These are phyloP conservation scores for Spodoptera littoralis DNA, from an alignment of 2,888 invertebrate genomes.

Conservation along the genomic window DNA sequence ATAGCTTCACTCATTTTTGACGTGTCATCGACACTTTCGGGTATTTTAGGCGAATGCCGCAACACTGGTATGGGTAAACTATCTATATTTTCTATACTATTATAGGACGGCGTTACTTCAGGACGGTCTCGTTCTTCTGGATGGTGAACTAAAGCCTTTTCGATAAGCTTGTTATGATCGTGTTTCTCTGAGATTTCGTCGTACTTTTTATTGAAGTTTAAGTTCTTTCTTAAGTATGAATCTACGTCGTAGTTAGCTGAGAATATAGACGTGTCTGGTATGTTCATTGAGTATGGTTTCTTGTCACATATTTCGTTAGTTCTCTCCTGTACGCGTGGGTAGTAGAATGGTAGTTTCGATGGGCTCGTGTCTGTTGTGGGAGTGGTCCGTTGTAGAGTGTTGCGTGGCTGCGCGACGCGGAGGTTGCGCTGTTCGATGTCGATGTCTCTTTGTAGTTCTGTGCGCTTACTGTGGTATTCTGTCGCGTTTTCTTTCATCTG, in stretches of 20 bases:
- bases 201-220: slow-evolving; percentile 70
- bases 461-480: slow-evolving; percentile 83
- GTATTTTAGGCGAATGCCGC: slow-evolving; percentile 82
- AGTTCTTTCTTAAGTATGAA: slow-evolving; percentile 76
- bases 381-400: slow-evolving; percentile 36
- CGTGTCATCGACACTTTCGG: slow-evolving; percentile 44
- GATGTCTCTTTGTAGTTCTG: slow-evolving; percentile 84
- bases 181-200: slow-evolving; percentile 25
- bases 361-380: slow-evolving; percentile 68
- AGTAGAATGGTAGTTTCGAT: slow-evolving; percentile 78
- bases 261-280: slow-evolving; percentile 81
- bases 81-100: slow-evolving; percentile 35
- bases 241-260: slow-evolving; percentile 82
- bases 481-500: slow-evolving; percentile 86
- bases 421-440: slow-evolving; percentile 73
- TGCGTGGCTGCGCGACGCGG: slow-evolving; percentile 49
- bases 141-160: slow-evolving; percentile 67
- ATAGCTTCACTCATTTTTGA: slow-evolving; percentile 75
- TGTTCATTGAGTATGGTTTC: slow-evolving; percentile 81
- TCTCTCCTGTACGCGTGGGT: slow-evolving; percentile 62
- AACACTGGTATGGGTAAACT: slow-evolving; percentile 90
- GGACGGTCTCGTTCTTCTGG: slow-evolving; percentile 30
- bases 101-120: slow-evolving; percentile 17
- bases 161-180: slow-evolving; percentile 50
- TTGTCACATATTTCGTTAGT: slow-evolving; percentile 49